Base-by-base conservation (phyloP, 92 coral and sea anemone genomes). In the Palythoa grandis region DNA sequence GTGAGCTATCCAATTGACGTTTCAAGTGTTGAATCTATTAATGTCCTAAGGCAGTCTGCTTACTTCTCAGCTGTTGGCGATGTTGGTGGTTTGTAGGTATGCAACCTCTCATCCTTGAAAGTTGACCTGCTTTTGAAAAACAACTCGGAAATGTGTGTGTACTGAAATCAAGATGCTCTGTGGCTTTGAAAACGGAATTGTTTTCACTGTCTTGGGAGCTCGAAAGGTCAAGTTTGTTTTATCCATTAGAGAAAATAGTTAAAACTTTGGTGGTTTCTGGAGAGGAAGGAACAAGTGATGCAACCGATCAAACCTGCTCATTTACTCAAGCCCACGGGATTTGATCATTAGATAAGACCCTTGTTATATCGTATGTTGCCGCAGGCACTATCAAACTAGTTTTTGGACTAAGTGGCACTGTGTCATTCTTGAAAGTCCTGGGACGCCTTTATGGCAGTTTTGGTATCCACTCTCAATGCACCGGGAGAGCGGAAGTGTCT, bases 251-350 rank as follows among this genome's bases (percentile, higher is more conserved):
- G 40, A 61, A 20, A 75, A 17, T 74, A 38, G 87, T 82, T 14
- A 14, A 66, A 9, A 72, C 61, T 63, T 82, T 82, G 77, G 37
- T 88, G 67, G 87, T 87, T 19, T 56, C 60, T 74, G 87, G 87
- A 3, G 52, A 72, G 20, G 83, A 72, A 52, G 61, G 87, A 69
- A 17, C 73, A 19, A 54, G 16, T 38, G 83, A 82, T 88, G 87
- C 82, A 48, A 87, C 90, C 12, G 60, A 80, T 11, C 48, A 71
- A 37, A 70, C 37, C 29, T 87, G 86, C 61, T n/a, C 86, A 71
- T 87, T 87, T 70, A 68, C 74, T 53, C 90, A 87, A 80, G 86
- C 79, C 40, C 15, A 87, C 17, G 90, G 82, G 15, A 87, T 52
- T 47, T 87, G 89, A 52, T 68, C 86, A 48, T 76, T 69, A 67